Evolutionary conservation across 2,888 invertebrate genomes (phyloP).

Genomic region (Steinernema hermaphroditum): DNA sequence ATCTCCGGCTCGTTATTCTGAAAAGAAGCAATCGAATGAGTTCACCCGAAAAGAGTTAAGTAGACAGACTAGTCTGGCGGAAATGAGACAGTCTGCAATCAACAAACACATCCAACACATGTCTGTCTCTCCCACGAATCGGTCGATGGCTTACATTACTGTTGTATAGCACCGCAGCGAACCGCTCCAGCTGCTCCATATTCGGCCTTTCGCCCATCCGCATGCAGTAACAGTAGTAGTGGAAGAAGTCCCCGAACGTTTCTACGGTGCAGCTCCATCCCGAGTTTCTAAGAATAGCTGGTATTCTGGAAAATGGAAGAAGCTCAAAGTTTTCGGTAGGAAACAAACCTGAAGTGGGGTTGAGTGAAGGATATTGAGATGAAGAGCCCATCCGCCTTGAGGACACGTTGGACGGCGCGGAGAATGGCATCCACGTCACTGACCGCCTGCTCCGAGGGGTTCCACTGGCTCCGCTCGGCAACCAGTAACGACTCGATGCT

Average conservation of each 20-base stretch:
- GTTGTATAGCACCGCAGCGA: neutral
- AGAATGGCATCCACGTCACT: constrained; percentile 55
- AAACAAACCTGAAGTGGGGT: constrained; percentile 66
- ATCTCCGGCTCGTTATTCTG: neutral
- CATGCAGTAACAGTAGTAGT: constrained; percentile 56
- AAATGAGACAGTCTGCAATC: no score
- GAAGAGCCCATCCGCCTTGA: constrained; percentile 65
- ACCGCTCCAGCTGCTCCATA: neutral
- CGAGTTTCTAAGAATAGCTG: constrained; percentile 48
- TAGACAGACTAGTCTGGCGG: no score
- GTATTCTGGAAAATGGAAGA: constrained; percentile 51
- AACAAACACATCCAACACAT: no score
- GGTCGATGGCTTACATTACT: neutral
- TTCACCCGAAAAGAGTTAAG: no score
- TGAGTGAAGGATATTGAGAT: constrained; percentile 69
- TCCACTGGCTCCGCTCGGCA: constrained; percentile 57
- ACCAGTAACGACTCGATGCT: constrained; percentile 69
- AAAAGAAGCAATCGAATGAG: neutral
- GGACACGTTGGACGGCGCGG: constrained; percentile 63
- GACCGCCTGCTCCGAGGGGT: constrained; percentile 49
- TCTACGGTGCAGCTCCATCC: constrained; percentile 49
- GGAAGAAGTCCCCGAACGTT: constrained; percentile 54
- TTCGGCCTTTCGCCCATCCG: constrained; percentile 39
- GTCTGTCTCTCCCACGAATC: no score
- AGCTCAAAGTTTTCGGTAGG: neutral